Evolutionary conservation across 2,888 invertebrate genomes (phyloP), one percentile per base, ranked within the genome.

Genomic region (Sphaerophoria taeniata): DNA sequence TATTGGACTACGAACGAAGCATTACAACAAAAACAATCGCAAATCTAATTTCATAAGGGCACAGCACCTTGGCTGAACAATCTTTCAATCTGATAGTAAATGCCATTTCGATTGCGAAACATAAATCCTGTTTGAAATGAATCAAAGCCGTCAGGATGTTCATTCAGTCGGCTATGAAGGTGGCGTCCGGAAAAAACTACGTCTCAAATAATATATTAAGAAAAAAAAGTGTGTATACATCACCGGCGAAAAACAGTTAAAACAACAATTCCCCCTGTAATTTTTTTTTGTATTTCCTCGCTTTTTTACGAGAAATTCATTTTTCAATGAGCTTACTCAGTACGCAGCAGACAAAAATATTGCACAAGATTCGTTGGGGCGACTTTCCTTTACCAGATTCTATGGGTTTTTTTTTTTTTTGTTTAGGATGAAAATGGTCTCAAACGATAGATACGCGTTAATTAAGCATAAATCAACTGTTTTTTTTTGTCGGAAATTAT

Each of bases 291-390:
- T 51, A 24, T 67, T 43, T 39, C 39, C 12, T 43, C 9, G 3
- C 9, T 3, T 6, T 43, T 43, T 43, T 39, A 39, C 6, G n/a
- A 12, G 6, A 45, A 65, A 14, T 51, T 34, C 36, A 39, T 16
- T 39, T 60, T 36, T 58, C n/a, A 36, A 36, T 39, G 5, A 60
- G 60, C 24, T 39, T 43, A 60, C 60, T 6, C 39, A 16, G 34
- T 67, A 67, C 51, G 53, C 67, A 67, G 67, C 31, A 67, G 53
- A 39, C 34, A 65, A 65, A 51, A 2, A 7, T 67, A 67, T 67
- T 67, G 67, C 67, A 67, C 67, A 67, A 67, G 65, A 67, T 51
- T 12, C 36, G 16, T 24, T 24, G 24, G n/a, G n/a, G n/a, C n/a
- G n/a, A n/a, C n/a, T n/a, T n/a, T n/a, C n/a, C n/a, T n/a, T n/a